phyloP scores from a whole-genome alignment of 2,888 invertebrate species.

The Calameuta idolon region DNA sequence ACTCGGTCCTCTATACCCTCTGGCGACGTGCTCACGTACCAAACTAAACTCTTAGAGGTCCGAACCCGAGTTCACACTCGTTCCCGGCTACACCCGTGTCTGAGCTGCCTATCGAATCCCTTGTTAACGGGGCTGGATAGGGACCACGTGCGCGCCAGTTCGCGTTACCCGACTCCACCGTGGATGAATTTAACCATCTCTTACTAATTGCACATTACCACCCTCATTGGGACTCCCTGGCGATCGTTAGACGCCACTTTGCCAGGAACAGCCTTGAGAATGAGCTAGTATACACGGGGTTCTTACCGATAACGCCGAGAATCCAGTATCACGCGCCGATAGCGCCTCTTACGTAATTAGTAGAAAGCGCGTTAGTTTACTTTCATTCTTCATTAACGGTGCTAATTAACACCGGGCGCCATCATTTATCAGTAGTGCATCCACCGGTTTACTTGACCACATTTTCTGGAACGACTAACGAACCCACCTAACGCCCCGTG shows the following conservation, averaged over 20 bases:
- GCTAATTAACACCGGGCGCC: not conserved
- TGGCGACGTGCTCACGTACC: conserved; percentile 61
- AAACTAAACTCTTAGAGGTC: conserved; percentile 64
- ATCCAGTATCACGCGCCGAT: not conserved
- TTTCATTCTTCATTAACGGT: not conserved
- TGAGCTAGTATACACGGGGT: not conserved
- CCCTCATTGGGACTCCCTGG: not conserved
- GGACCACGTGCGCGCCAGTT: conserved; percentile 3
- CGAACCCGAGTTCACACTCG: conserved; percentile 48
- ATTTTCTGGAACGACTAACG: not conserved
- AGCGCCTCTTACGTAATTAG: not conserved
- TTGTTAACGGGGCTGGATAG: conserved; percentile 5
- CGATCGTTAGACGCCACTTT: conserved; percentile 1
- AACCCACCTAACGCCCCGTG: not conserved
- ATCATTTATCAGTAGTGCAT: not conserved
- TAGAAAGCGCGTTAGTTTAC: not conserved
- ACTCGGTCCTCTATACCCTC: conserved; percentile 31
- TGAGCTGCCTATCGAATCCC: conserved; percentile 1
- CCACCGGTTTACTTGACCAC: not conserved
- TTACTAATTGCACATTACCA: conserved; percentile 7
- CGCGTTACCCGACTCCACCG: not conserved
- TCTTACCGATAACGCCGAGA: not conserved
- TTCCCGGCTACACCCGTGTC: conserved; percentile 31
- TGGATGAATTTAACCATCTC: conserved; percentile 1
- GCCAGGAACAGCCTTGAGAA: not conserved